phyloP scores from a whole-genome alignment of 2,797 vertebrate genomes.

The Chromobotia macracanthus region DNA sequence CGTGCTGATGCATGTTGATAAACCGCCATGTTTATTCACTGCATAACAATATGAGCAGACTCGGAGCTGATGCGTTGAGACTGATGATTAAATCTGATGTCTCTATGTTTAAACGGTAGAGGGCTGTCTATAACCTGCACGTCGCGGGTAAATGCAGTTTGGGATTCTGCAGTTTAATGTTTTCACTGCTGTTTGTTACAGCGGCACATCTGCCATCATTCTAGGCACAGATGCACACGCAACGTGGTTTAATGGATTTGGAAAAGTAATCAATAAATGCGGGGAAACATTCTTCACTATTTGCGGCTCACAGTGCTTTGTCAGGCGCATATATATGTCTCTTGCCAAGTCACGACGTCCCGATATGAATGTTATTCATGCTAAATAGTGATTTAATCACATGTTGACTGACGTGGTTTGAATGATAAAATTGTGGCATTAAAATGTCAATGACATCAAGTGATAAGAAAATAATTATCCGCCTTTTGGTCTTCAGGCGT shows the following conservation, averaged over 20 bases:
- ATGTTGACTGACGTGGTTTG: too few species aligned
- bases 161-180: background rate
- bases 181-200: background rate
- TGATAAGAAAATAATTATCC: too few species aligned
- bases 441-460: too few species aligned
- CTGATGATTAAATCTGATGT: background rate
- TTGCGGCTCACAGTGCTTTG: background rate
- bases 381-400: too few species aligned
- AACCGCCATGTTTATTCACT: conserved; percentile 58
- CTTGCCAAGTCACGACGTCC: too few species aligned
- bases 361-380: too few species aligned
- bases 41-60: conserved; percentile 15
- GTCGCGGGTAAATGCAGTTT: background rate
- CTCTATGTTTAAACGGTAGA: background rate
- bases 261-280: background rate
- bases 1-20: background rate
- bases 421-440: too few species aligned
- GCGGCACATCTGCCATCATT: background rate
- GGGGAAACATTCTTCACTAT: background rate
- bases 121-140: background rate
- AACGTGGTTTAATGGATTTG: background rate
- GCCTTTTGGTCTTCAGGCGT: too few species aligned
- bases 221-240: background rate
- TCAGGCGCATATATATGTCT: too few species aligned
- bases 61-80: background rate